Evolutionary conservation across 2,888 invertebrate species (phyloP).

Genomic region (Drosophila seclusa): DNA sequence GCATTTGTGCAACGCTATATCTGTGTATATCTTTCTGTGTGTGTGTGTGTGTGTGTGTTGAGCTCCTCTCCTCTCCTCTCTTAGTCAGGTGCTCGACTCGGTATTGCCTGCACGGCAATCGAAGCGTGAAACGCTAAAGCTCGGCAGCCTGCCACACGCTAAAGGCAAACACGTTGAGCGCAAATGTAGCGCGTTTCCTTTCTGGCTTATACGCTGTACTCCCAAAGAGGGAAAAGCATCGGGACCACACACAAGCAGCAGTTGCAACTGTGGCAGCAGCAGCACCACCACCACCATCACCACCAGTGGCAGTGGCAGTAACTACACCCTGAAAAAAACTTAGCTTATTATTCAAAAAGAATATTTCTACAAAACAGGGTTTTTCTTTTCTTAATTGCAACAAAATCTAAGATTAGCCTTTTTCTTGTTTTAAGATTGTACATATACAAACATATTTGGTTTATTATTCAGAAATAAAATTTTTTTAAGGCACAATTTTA

Average conservation of each 20-base stretch:
- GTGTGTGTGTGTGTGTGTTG: constrained; percentile 5
- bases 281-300: constrained; percentile 3
- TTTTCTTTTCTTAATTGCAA: neutral
- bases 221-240: constrained; percentile 33
- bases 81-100: constrained; percentile 30
- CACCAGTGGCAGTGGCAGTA: constrained; percentile 13
- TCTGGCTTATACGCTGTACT: constrained; percentile 65
- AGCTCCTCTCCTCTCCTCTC: constrained; percentile 2
- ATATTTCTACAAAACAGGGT: neutral
- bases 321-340: neutral
- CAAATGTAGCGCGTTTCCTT: constrained; percentile 79
- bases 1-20: constrained; percentile 30
- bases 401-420: too few relatives aligned
- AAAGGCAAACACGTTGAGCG: constrained; percentile 74
- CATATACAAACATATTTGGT: neutral
- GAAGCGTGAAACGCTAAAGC: constrained; percentile 74
- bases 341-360: neutral
- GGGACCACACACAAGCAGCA: constrained; percentile 18
- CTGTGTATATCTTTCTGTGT: constrained; percentile 9
- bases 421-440: neutral
- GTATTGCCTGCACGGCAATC: constrained; percentile 65
- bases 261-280: neutral
- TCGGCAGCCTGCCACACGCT: constrained; percentile 52
- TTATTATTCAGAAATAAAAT: neutral
- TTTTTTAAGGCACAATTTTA: too few relatives aligned